phyloP scores from a whole-genome alignment of 2,113 vertebrate species.

The Chitala chitala region DNA sequence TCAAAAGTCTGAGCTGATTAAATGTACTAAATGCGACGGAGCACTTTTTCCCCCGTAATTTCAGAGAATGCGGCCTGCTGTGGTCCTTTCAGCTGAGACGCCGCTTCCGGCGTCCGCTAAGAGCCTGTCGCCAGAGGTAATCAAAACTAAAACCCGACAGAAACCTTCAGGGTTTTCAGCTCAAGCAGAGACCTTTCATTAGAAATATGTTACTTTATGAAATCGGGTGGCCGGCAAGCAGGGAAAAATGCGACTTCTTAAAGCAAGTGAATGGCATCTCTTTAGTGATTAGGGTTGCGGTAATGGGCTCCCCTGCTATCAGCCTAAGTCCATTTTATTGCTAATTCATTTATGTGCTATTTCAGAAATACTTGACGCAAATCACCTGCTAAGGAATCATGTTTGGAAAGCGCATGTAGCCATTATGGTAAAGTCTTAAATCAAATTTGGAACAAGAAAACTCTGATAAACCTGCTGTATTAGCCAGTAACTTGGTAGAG shows the following conservation, averaged over 20 bases:
- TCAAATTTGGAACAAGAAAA: slow-evolving; percentile 75
- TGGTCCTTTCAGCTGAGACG: slow-evolving; percentile 87
- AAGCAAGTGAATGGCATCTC: slow-evolving; percentile 98
- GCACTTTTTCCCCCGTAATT: slow-evolving; percentile 87
- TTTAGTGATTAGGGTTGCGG: slow-evolving; percentile 98
- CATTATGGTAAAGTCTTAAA: slow-evolving; percentile 88
- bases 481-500: slow-evolving; percentile 59
- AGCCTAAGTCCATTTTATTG: slow-evolving; percentile 96
- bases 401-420: slow-evolving; percentile 90
- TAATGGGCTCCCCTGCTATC: slow-evolving; percentile 96
- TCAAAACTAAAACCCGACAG: slow-evolving; percentile 86
- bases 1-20: slow-evolving; percentile 99
- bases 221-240: slow-evolving; percentile 88
- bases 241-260: slow-evolving; percentile 96
- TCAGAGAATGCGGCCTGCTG: slow-evolving; percentile 98
- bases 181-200: slow-evolving; percentile 99
- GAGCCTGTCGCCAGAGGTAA: slow-evolving; percentile 98
- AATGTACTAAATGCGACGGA: slow-evolving; percentile 87
- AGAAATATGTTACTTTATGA: slow-evolving; percentile 96
- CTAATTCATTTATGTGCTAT: slow-evolving; percentile 99
- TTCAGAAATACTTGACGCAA: slow-evolving; percentile 90
- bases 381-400: slow-evolving; percentile 95
- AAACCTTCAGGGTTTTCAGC: slow-evolving; percentile 83
- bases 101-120: slow-evolving; percentile 88
- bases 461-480: slow-evolving; percentile 71